Percentiles rank a stretch among this genome's conserved stretches.
phyloP scores from a whole-genome alignment of 2,113 vertebrate species.

The Heterocephalus glaber region DNA sequence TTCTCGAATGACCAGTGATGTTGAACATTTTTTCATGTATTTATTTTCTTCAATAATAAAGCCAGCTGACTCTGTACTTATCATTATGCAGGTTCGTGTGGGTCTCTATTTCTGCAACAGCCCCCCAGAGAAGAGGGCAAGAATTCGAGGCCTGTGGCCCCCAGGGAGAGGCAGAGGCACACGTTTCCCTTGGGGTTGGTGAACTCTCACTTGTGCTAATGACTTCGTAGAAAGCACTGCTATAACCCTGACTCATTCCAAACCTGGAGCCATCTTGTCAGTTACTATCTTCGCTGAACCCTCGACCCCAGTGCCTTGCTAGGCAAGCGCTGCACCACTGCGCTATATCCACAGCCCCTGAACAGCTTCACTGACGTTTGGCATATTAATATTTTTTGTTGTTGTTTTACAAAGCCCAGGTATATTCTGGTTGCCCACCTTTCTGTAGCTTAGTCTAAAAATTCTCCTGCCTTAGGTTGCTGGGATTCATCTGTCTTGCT shows the following conservation, averaged over 20 bases:
- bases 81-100: background rate
- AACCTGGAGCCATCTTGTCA: background rate
- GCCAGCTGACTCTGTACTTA: background rate
- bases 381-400: background rate
- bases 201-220: background rate
- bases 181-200: background rate
- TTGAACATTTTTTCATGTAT: no score
- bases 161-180: background rate
- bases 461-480: background rate
- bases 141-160: rapidly evolving
- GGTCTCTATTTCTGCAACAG: background rate
- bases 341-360: background rate
- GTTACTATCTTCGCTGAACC: background rate
- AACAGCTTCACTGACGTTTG: background rate
- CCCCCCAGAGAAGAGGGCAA: background rate
- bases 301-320: background rate
- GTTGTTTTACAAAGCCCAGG: background rate
- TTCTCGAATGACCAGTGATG: no score
- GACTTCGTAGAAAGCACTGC: background rate
- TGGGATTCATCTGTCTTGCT: background rate
- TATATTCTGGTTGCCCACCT: background rate
- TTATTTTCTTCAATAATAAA: background rate
- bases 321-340: background rate
- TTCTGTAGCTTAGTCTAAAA: background rate
- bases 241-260: background rate